Conservation (phyloP, 2,888 invertebrate genomes). For the Cremastinae sp. region DNA sequence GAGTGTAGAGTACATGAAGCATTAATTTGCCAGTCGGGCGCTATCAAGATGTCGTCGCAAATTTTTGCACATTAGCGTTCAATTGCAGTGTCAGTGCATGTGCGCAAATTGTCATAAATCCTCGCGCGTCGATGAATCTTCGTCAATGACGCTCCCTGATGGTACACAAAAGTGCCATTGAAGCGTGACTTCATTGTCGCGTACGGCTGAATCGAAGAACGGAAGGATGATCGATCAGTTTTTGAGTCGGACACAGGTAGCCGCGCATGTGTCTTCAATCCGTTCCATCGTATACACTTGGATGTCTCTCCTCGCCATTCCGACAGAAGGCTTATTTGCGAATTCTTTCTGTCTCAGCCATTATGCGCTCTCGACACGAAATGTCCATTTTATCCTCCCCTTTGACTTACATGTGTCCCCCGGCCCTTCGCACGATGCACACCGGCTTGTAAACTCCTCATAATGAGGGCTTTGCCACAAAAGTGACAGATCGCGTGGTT, state of each 20-base stretch:
- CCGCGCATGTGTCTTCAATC: slow-evolving; percentile 14
- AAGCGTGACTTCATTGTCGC: slow-evolving; percentile 12
- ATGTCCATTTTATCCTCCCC: neutral
- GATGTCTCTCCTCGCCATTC: slow-evolving; percentile 2
- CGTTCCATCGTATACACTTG: neutral
- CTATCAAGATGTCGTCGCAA: slow-evolving; percentile 31
- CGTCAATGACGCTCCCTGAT: neutral
- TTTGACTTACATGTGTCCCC: neutral
- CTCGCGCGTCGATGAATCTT: slow-evolving; percentile 1
- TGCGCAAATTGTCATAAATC: too few species aligned
- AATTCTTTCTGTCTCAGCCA: neutral
- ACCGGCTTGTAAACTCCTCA: slow-evolving; percentile 18
- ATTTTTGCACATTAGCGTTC: too few species aligned
- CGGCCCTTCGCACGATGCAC: neutral
- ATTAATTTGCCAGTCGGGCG: neutral
- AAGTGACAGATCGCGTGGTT: slow-evolving; percentile 66
- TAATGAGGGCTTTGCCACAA: slow-evolving; percentile 55
- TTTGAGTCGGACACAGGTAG: slow-evolving; percentile 11
- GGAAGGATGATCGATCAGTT: slow-evolving; percentile 39
- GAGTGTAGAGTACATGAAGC: neutral
- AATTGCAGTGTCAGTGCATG: too few species aligned
- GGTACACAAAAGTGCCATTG: neutral
- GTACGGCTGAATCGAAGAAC: slow-evolving; percentile 14
- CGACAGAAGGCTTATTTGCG: slow-evolving; percentile 9
- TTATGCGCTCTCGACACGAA: neutral